phyloP scores from a whole-genome alignment of 2,888 invertebrate genomes.

The Mythimna ferrago region DNA sequence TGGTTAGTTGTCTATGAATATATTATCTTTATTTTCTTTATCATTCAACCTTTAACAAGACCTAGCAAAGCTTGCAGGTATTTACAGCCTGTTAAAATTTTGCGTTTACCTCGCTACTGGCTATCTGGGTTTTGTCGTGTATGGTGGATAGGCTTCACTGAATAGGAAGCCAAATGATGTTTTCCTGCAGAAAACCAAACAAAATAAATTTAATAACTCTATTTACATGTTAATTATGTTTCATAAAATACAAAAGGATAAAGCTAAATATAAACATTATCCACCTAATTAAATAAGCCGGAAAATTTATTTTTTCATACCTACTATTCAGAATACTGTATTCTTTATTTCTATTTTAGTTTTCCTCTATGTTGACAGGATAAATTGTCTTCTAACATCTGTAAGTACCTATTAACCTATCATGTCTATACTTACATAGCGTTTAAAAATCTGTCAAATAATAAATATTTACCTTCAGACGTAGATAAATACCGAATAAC shows the following conservation, averaged over 20 bases:
- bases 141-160: neutral
- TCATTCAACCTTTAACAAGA: no score
- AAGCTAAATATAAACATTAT: neutral
- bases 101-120: neutral
- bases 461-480: neutral
- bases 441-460: no score
- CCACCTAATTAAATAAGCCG: neutral
- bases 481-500: neutral
- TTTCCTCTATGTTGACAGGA: constrained; percentile 14
- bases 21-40: neutral
- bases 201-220: neutral
- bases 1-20: neutral
- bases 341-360: neutral
- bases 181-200: neutral
- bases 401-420: no score
- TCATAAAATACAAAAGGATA: constrained; percentile 5
- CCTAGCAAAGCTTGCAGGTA: neutral
- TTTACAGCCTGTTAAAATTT: neutral
- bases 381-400: neutral
- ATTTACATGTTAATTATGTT: neutral
- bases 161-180: neutral
- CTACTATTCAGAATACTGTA: neutral
- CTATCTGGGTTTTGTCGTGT: neutral
- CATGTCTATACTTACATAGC: no score
- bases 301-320: neutral